A percentile compares a stretch with the other conserved stretches of the same genome.
Conservation (phyloP, 2,888 invertebrate genomes). For the Saturnia pavonia region DNA sequence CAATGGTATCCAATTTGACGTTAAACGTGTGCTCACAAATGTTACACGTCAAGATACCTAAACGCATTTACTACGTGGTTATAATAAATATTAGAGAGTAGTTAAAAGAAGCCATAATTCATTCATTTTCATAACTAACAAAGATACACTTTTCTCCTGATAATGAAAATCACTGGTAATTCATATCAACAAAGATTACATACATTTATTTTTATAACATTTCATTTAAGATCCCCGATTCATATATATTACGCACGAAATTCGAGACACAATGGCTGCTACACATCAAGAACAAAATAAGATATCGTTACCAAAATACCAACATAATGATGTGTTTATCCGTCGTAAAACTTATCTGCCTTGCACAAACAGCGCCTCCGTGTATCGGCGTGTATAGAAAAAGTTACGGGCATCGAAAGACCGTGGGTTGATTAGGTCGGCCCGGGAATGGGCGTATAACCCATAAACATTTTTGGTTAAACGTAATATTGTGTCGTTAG, state of each 20-base stretch:
- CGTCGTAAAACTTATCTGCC: constrained; percentile 35
- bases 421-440: constrained; percentile 71
- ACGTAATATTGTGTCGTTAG: constrained; percentile 77
- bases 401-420: constrained; percentile 48
- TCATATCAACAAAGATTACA: not conserved
- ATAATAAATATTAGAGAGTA: no score
- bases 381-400: constrained; percentile 39
- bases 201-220: not conserved
- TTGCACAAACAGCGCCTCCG: constrained; percentile 37
- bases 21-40: no score
- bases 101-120: no score
- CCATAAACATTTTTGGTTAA: constrained; percentile 77
- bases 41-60: no score
- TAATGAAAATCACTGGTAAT: not conserved
- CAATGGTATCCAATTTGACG: no score
- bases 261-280: constrained; percentile 11
- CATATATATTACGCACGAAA: constrained; percentile 14
- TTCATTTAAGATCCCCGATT: not conserved
- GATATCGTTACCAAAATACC: constrained; percentile 9
- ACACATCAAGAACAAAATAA: constrained; percentile 9
- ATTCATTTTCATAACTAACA: no score
- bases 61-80: no score
- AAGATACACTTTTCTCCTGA: no score
- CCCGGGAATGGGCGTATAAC: constrained; percentile 58
- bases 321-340: constrained; percentile 21